Percentiles rank a stretch among this genome's conserved stretches.
These are phyloP conservation scores for Eretmochelys imbricata DNA, from an alignment of 2,113 vertebrate species.

Conservation along the genomic window DNA sequence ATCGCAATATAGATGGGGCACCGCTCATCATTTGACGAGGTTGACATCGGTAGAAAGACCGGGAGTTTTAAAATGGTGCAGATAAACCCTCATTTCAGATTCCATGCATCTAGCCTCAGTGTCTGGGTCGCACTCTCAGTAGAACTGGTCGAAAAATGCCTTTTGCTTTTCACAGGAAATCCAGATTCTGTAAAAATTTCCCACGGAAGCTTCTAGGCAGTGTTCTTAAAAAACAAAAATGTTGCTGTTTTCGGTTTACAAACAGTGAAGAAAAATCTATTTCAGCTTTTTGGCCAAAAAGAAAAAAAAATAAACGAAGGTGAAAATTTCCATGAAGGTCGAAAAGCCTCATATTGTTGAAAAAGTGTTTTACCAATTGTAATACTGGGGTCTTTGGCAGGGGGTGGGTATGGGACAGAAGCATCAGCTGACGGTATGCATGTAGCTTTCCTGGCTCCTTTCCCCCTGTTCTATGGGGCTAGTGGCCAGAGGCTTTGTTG, in stretches of 20 bases:
- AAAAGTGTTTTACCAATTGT: neutral
- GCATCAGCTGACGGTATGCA: neutral
- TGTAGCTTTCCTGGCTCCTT: accelerated
- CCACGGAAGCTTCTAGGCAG: neutral
- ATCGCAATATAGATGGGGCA: accelerated
- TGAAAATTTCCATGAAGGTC: neutral
- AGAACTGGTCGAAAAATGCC: neutral
- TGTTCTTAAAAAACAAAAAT: neutral
- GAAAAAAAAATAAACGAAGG: too few relatives aligned
- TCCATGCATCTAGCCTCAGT: neutral
- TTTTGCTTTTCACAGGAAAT: neutral
- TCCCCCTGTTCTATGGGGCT: accelerated
- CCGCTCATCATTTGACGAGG: neutral
- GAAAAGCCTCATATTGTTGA: neutral
- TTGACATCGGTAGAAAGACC: accelerated
- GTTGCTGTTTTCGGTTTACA: neutral
- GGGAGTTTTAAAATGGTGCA: neutral
- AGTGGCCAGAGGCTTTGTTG: neutral
- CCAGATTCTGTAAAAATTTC: neutral
- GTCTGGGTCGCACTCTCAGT: neutral
- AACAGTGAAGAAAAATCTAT: too few relatives aligned
- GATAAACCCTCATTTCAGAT: accelerated
- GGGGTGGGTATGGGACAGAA: neutral
- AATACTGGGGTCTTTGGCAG: neutral
- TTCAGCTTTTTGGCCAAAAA: neutral